phyloP scores from a whole-genome alignment of 92 coral and sea anemone species.

The Porites divaricata region DNA sequence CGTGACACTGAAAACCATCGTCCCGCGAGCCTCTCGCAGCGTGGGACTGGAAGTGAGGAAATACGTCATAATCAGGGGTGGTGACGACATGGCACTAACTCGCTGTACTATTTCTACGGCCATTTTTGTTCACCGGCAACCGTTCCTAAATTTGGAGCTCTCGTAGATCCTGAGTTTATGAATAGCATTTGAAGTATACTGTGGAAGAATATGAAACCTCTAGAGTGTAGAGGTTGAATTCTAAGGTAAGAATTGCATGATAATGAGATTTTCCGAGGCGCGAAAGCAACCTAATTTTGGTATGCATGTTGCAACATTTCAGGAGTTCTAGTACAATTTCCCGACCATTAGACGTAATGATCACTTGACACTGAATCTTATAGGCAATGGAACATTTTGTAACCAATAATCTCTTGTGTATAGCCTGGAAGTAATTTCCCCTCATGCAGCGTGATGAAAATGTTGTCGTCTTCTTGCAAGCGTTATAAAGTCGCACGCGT shows the following conservation, averaged over 20 bases:
- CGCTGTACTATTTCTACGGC: constrained; percentile 38
- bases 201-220: constrained; percentile 27
- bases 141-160: constrained; percentile 23
- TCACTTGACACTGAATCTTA: background rate
- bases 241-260: constrained; percentile 29
- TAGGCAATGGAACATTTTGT: background rate
- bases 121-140: constrained; percentile 54
- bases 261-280: constrained; percentile 1
- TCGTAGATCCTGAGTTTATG: constrained; percentile 31
- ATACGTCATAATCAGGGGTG: constrained; percentile 95
- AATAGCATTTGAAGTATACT: constrained; percentile 2
- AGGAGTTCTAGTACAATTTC: constrained; percentile 4
- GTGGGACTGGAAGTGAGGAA: constrained; percentile 83
- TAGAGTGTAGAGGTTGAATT: constrained; percentile 27
- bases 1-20: no score
- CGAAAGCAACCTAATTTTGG: constrained; percentile 23
- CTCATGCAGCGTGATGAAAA: background rate
- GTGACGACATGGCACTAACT: constrained; percentile 79
- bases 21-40: background rate
- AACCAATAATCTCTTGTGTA: background rate
- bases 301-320: constrained; percentile 11
- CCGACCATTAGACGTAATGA: background rate
- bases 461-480: background rate
- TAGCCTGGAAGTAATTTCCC: background rate
- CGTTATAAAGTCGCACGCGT: background rate